These are phyloP conservation scores for Ailurus styani DNA, from an alignment of 2,113 vertebrate species.

Conservation along the genomic window DNA sequence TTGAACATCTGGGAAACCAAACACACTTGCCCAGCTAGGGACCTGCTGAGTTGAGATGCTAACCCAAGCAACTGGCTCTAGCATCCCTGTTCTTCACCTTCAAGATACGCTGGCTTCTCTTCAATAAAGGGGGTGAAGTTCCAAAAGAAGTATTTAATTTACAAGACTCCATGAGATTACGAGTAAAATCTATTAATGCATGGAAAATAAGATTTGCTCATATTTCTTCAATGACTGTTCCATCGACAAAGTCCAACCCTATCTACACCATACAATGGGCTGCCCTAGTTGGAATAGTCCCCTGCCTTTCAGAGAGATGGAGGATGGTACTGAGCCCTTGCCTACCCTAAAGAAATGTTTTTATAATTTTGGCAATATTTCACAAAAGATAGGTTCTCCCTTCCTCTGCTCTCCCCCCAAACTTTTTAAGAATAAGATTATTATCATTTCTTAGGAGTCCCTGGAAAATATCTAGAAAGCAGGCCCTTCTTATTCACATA, in stretches of 20 bases:
- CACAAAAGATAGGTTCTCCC: not conserved
- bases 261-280: too few relatives aligned
- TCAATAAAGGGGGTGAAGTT: not conserved
- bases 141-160: not conserved
- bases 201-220: not conserved
- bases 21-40: too few relatives aligned
- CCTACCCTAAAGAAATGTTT: not conserved
- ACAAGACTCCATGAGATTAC: not conserved
- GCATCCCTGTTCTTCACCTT: not conserved
- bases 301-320: not conserved
- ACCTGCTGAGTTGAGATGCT: not conserved
- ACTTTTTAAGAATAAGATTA: not conserved
- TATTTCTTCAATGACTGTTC: not conserved
- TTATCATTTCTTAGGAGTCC: not conserved
- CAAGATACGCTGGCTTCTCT: fast-evolving
- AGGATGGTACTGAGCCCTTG: not conserved
- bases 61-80: not conserved
- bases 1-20: not conserved
- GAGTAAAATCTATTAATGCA: not conserved
- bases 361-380: not conserved
- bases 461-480: not conserved
- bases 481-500: not conserved
- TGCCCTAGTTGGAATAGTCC: not conserved
- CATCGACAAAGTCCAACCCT: too few relatives aligned
- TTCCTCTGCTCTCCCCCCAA: not conserved